Conservation (phyloP, 30 jellyfish, hydroid and myxozoan genomes). For the Aurelia aurita region DNA sequence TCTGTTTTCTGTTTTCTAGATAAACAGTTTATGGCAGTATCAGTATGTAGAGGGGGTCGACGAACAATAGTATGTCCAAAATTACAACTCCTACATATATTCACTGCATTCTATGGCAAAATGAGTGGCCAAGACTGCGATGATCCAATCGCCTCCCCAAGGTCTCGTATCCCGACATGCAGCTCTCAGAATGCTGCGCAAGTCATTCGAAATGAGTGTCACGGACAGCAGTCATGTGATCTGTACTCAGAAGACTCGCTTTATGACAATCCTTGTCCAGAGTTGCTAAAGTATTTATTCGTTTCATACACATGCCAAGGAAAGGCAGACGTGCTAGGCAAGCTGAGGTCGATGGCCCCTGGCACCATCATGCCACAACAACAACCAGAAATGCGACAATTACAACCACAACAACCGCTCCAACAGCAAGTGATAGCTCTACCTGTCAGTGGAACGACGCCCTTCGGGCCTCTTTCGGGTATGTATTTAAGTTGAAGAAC, state of each 20-base stretch:
- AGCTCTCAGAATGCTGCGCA: conserved; percentile 85
- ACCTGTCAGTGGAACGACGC: neutral
- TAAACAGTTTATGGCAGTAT: conserved; percentile 72
- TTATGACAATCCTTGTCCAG: conserved; percentile 96
- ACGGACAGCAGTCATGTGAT: conserved; percentile 99
- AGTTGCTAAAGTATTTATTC: conserved; percentile 81
- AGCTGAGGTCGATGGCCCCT: conserved; percentile 65
- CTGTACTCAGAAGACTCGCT: conserved; percentile 92
- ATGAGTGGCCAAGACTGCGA: conserved; percentile 99
- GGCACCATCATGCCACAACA: neutral
- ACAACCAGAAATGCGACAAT: neutral
- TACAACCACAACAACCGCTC: neutral
- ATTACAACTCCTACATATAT: conserved; percentile 79
- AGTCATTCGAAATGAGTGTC: conserved; percentile 87
- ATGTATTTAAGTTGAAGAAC: no score
- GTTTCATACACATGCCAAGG: conserved; percentile 98
- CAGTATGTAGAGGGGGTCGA: conserved; percentile 95
- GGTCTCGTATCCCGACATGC: conserved; percentile 97
- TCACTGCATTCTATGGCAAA: conserved; percentile 97
- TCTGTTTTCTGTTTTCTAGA: conserved; percentile 11
- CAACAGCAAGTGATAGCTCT: conserved; percentile 4
- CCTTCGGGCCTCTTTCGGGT: conserved; percentile 26
- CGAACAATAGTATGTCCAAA: conserved; percentile 91
- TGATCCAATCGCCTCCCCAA: conserved; percentile 78
- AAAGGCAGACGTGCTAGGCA: conserved; percentile 70